Conservation (phyloP, 2,113 vertebrate species). For the Callipepla californica region DNA sequence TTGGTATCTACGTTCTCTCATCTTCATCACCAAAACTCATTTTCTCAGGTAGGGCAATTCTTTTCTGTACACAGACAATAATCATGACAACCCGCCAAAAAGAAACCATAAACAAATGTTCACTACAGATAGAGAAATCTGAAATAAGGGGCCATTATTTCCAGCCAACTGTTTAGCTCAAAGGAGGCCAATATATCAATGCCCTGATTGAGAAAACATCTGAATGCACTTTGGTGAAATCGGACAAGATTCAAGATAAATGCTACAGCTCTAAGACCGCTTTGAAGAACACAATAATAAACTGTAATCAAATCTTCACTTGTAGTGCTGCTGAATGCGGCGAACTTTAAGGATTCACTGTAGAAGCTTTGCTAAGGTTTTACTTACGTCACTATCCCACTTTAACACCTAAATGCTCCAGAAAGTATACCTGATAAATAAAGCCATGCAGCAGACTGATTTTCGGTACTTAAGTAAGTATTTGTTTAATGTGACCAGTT, state of each 20-base stretch:
- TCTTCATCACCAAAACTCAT: background rate
- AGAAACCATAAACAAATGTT: background rate
- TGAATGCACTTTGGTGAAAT: background rate
- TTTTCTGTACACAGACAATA: background rate
- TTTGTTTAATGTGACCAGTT: background rate
- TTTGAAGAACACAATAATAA: background rate
- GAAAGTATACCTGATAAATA: background rate
- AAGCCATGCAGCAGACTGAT: background rate
- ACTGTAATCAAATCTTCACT: background rate
- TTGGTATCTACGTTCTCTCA: background rate
- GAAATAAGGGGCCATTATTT: conserved; percentile 36
- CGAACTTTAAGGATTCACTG: background rate
- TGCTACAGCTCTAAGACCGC: background rate
- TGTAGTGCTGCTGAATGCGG: background rate
- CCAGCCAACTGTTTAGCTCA: background rate
- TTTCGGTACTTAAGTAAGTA: background rate
- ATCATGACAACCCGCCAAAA: background rate
- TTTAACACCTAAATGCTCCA: background rate
- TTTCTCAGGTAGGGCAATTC: background rate
- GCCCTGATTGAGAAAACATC: background rate
- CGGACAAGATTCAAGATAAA: background rate
- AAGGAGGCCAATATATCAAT: conserved; percentile 5
- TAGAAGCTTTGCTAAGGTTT: background rate
- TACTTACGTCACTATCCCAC: background rate
- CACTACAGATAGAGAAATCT: background rate